Evolutionary conservation across 1,140 invertebrate genomes (phyloP).

Genomic region (Neodiprion fabricii): DNA sequence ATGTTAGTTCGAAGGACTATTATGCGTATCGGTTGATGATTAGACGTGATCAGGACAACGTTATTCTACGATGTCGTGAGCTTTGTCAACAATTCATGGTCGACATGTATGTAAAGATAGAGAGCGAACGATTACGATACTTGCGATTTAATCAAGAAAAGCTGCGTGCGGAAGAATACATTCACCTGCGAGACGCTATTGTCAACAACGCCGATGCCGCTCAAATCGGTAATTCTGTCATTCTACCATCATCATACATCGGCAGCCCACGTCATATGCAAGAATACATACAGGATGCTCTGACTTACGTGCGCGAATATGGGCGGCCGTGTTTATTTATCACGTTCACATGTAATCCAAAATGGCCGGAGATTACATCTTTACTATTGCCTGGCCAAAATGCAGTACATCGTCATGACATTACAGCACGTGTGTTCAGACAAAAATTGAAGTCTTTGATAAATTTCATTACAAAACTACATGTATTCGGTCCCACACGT

Average conservation of each 20-base stretch:
- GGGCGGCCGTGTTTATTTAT: too few species aligned
- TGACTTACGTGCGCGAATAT: too few species aligned
- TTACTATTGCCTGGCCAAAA: too few species aligned
- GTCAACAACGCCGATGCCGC: constrained; percentile 28
- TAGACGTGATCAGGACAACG: constrained; percentile 35
- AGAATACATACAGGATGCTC: too few species aligned
- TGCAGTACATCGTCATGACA: too few species aligned
- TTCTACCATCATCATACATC: constrained; percentile 36
- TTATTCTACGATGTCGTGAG: constrained; percentile 35
- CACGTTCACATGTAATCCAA: too few species aligned
- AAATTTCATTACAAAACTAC: too few species aligned
- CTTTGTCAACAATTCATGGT: constrained; percentile 46
- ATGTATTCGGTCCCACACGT: too few species aligned
- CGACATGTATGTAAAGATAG: constrained; percentile 50
- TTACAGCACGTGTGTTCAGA: too few species aligned
- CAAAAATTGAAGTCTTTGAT: too few species aligned
- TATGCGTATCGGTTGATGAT: constrained; percentile 52
- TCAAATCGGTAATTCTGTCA: constrained; percentile 27
- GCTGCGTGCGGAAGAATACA: constrained; percentile 42
- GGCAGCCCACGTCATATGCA: too few species aligned
- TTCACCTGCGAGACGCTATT: constrained; percentile 27
- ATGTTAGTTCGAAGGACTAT: constrained; percentile 50
- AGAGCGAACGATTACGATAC: constrained; percentile 41
- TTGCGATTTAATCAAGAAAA: constrained; percentile 40
- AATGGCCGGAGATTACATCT: too few species aligned